These are phyloP conservation scores for Cinara cedri DNA, from an alignment of 2,888 invertebrate species.

Conservation along the genomic window DNA sequence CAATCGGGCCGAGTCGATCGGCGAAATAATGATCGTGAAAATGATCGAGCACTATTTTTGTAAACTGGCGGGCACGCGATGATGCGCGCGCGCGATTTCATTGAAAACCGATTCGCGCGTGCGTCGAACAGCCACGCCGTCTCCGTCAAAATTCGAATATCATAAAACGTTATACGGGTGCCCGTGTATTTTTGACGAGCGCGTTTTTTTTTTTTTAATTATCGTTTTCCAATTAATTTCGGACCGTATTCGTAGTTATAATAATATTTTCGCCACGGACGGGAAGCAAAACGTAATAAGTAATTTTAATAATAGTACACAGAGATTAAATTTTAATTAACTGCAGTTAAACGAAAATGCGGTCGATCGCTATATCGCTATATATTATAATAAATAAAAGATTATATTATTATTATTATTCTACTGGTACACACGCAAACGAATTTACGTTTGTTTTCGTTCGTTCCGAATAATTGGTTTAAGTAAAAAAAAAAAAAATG, in stretches of 20 bases:
- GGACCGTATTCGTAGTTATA: background rate
- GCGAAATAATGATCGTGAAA: conserved; percentile 21
- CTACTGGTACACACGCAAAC: too few relatives aligned
- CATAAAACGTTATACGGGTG: background rate
- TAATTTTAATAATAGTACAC: background rate
- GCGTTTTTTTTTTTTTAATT: conserved; percentile 27
- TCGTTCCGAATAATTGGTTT: too few relatives aligned
- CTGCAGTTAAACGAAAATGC: conserved; percentile 18
- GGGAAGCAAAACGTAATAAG: background rate
- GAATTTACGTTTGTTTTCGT: background rate
- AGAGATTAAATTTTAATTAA: conserved; percentile 35
- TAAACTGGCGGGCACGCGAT: background rate
- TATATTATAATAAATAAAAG: background rate
- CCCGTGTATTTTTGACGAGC: background rate
- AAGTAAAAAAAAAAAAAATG: too few relatives aligned
- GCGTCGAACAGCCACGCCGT: too few relatives aligned
- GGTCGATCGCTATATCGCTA: background rate
- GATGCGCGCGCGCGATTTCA: background rate
- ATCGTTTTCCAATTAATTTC: conserved; percentile 30
- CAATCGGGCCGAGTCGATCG: background rate
- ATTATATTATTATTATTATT: conserved; percentile 16
- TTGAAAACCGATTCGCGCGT: background rate
- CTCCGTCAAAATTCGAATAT: too few relatives aligned
- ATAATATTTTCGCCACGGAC: background rate
- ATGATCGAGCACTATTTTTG: conserved; percentile 21